phyloP scores from a whole-genome alignment of 2,797 vertebrate species.

The Anguilla anguilla region DNA sequence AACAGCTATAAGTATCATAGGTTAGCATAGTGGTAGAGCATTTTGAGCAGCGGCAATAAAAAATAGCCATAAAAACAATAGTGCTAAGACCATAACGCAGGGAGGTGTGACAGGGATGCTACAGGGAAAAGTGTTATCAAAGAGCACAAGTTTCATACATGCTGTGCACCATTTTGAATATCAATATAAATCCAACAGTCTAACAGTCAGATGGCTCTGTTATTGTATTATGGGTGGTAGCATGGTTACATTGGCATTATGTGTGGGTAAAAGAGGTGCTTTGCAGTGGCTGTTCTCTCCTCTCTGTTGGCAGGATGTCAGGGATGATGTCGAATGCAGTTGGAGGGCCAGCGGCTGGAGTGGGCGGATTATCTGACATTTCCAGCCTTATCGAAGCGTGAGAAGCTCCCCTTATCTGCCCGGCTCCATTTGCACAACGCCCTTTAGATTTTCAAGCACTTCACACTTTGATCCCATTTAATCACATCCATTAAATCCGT shows the following conservation, averaged over 20 bases:
- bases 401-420: conserved; percentile 57
- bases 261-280: neutral
- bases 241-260: neutral
- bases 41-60: too few relatives aligned
- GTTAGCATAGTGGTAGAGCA: too few relatives aligned
- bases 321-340: conserved; percentile 98
- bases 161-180: too few relatives aligned
- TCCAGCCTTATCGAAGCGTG: conserved; percentile 97
- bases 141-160: too few relatives aligned
- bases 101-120: too few relatives aligned
- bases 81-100: too few relatives aligned
- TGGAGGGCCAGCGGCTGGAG: conserved; percentile 89
- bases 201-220: neutral
- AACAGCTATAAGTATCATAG: too few relatives aligned
- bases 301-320: conserved; percentile 82
- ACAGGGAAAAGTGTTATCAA: too few relatives aligned
- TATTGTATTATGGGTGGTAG: neutral
- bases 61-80: too few relatives aligned
- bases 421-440: neutral
- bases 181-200: too few relatives aligned
- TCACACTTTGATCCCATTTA: neutral
- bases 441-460: neutral
- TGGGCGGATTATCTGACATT: conserved; percentile 91
- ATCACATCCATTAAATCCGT: neutral
- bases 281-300: conserved; percentile 29